Evolutionary conservation across 2,797 vertebrate species (phyloP).

Genomic region (Neosalanx taihuensis): DNA sequence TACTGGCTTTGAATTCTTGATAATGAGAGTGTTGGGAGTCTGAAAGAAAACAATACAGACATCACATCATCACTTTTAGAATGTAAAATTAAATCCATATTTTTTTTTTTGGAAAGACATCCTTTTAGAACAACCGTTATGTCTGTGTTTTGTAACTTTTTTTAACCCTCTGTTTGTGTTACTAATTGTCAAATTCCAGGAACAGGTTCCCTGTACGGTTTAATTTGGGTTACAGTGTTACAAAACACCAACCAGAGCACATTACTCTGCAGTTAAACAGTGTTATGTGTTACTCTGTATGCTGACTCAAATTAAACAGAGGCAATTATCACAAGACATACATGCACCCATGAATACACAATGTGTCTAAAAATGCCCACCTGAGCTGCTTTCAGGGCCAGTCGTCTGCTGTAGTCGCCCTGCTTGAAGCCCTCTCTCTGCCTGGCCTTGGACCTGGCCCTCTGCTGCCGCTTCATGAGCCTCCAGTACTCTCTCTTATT

Average conservation of each 20-base stretch:
- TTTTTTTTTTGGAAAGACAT: not conserved
- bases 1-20: slow-evolving; percentile 29
- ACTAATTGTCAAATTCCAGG: slow-evolving; percentile 33
- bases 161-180: slow-evolving; percentile 30
- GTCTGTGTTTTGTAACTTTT: slow-evolving; percentile 8
- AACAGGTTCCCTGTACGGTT: slow-evolving; percentile 9
- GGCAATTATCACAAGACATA: not conserved
- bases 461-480: slow-evolving; percentile 78
- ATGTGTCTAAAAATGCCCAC: slow-evolving; percentile 39
- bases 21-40: slow-evolving; percentile 28
- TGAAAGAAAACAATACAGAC: slow-evolving; percentile 40
- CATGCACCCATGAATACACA: not conserved
- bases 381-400: slow-evolving; percentile 44
- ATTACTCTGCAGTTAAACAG: not conserved
- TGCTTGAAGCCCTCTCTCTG: slow-evolving; percentile 40
- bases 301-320: not conserved
- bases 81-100: not conserved
- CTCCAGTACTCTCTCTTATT: slow-evolving; percentile 79
- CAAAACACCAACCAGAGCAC: not conserved
- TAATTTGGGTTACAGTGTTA: slow-evolving; percentile 22
- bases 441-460: slow-evolving; percentile 66
- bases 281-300: not conserved
- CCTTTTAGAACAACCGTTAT: not conserved
- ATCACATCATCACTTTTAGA: not conserved
- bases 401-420: slow-evolving; percentile 27